Evolutionary conservation across 2,113 vertebrate genomes (phyloP), one percentile per base, ranked within the genome.

Genomic region (Canis aureus): DNA sequence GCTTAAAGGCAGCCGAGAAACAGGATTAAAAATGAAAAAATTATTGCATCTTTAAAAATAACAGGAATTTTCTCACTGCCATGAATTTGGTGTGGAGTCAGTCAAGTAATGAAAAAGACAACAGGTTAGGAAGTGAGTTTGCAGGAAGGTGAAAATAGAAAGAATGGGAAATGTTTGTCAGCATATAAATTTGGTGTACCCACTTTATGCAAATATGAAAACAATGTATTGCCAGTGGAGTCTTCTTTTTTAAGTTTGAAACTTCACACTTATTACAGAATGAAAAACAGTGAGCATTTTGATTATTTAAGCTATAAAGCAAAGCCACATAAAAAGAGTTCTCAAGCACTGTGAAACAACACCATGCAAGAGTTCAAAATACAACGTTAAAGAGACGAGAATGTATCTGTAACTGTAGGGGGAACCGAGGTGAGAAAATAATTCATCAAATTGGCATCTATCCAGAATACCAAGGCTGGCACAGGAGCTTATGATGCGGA

Each of bases 221-320:
- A 32, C 82, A 62, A 8, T 12, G 51, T 79, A 91, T 3, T 23
- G 57, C 5, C 8, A 10, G 25, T 32, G 79, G 62, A 3, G 4
- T 78, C 15, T 74, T 76, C 74, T 94, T 93, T 81, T 74, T 91
- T 51, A 59, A 69, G 13, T 89, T 53, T 29, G 73, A 91, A 53
- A 43, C 35, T 74, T 84, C n/a, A 60, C 10, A 71, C 22, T 78
- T 87, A 80, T 29, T 62, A 16, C 4, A 15, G 49, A 73, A 66
- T 55, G 43, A 66, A 35, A 71, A 60, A 74, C 43, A 78, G 13
- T 22, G 11, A 27, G 0, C 74, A 25, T 69, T 90, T 90, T 73
- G 22, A 93, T 93, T 92, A 92, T 57, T 89, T 82, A 25, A 76
- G 27, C n/a, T n/a, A 11, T 91, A 59, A 93, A 95, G 97, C 67